phyloP scores from a whole-genome alignment of 2,797 vertebrate genomes.

The Odontamblyopus rebecca region DNA sequence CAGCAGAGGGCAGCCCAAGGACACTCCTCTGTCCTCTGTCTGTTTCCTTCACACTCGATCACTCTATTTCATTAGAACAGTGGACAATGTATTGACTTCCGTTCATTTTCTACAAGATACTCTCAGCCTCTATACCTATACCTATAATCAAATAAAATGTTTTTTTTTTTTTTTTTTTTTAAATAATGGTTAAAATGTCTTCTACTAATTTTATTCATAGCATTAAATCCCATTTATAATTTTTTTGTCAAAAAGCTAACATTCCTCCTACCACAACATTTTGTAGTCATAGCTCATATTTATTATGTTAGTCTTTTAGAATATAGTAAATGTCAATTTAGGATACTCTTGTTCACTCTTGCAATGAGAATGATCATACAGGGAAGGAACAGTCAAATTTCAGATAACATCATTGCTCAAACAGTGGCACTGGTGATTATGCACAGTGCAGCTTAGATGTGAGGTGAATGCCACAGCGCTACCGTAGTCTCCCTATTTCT shows the following conservation, averaged over 20 bases:
- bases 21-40: slow-evolving; percentile 64
- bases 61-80: slow-evolving; percentile 12
- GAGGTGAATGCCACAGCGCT: slow-evolving; percentile 36
- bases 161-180: not conserved
- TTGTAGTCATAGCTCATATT: not conserved
- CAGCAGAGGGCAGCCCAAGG: slow-evolving; percentile 80
- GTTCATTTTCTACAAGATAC: not conserved
- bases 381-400: not conserved
- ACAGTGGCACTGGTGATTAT: slow-evolving; percentile 49
- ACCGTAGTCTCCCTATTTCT: slow-evolving; percentile 37
- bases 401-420: not conserved
- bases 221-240: not conserved
- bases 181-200: not conserved
- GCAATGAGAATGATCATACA: not conserved
- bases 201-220: too few species aligned
- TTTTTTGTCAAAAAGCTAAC: not conserved
- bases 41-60: slow-evolving; percentile 35
- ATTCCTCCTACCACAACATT: not conserved
- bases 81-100: slow-evolving; percentile 1
- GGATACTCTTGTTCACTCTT: not conserved
- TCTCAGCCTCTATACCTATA: not conserved
- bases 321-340: not conserved
- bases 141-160: not conserved
- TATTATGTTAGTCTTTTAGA: not conserved
- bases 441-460: slow-evolving; percentile 53